A percentile compares a stretch with the other conserved stretches of the same genome.
Evolutionary conservation across 2,113 vertebrate genomes (phyloP).

Genomic region (Bothrops jararaca): DNA sequence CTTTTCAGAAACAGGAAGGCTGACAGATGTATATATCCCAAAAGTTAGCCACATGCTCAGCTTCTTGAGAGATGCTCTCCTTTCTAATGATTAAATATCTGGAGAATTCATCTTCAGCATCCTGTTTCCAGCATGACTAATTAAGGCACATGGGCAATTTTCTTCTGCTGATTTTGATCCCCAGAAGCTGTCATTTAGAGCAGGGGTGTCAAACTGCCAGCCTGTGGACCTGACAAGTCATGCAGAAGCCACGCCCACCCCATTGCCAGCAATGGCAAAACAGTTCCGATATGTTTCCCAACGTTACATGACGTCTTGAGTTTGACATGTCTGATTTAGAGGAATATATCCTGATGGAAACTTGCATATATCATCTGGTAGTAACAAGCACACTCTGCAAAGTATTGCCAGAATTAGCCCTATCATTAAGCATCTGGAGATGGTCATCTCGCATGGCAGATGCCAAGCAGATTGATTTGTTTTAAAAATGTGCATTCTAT

Average conservation of each 20-base stretch:
- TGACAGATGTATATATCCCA: neutral
- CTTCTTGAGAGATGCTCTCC: neutral
- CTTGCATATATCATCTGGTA: neutral
- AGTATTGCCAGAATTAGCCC: neutral
- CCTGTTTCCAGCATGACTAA: neutral
- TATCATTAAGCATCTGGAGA: neutral
- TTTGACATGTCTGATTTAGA: neutral
- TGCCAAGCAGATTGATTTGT: neutral
- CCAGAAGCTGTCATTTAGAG: too few relatives aligned
- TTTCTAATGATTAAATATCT: neutral
- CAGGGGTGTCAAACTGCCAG: too few relatives aligned
- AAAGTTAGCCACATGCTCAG: neutral
- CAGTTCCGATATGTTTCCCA: too few relatives aligned
- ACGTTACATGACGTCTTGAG: too few relatives aligned
- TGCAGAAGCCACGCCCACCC: too few relatives aligned
- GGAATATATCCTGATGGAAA: neutral
- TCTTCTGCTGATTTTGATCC: neutral
- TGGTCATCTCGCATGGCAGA: neutral
- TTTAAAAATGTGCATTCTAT: neutral
- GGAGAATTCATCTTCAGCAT: neutral
- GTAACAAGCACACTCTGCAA: neutral
- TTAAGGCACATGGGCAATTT: neutral
- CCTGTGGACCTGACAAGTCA: too few relatives aligned
- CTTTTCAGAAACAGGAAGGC: neutral
- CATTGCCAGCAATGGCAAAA: too few relatives aligned